A percentile compares a stretch with the other conserved stretches of the same genome.
Evolutionary conservation across 1,140 invertebrate genomes (phyloP).

Genomic region (Platyscapa corneri): DNA sequence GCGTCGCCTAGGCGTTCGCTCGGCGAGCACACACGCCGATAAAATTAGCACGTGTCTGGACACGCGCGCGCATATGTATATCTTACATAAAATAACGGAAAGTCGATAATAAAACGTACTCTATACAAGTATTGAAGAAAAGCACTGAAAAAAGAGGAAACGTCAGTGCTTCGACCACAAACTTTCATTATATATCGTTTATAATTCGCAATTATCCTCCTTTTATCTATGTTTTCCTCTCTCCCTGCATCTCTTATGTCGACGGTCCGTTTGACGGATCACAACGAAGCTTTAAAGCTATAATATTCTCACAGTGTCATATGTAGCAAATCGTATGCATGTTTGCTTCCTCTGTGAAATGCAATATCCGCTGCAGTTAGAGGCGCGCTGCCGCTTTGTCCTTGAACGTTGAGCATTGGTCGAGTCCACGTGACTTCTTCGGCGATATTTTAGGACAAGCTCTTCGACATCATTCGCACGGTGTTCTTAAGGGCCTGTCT

Average conservation of each 20-base stretch:
- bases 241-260: conserved; percentile 6
- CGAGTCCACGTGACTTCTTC: conserved; percentile 49
- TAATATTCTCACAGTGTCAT: conserved; percentile 49
- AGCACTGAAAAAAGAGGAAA: conserved; percentile 48
- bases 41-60: no score
- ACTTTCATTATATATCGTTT: conserved; percentile 45
- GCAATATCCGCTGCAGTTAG: conserved; percentile 42
- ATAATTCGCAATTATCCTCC: conserved; percentile 10
- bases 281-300: conserved; percentile 52
- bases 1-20: no score
- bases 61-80: not conserved
- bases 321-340: conserved; percentile 35
- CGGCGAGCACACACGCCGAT: no score
- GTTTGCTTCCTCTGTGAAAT: conserved; percentile 39
- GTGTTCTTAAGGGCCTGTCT: conserved; percentile 97
- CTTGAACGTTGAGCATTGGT: conserved; percentile 41
- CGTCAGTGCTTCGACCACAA: conserved; percentile 43
- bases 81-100: conserved; percentile 49
- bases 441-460: conserved; percentile 73
- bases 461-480: conserved; percentile 91
- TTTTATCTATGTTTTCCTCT: not conserved
- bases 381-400: conserved; percentile 16
- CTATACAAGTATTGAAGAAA: conserved; percentile 39
- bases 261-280: conserved; percentile 49
- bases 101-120: conserved; percentile 43